Evolutionary conservation across 2,888 invertebrate species (phyloP).

Genomic region (Axea sp.): DNA sequence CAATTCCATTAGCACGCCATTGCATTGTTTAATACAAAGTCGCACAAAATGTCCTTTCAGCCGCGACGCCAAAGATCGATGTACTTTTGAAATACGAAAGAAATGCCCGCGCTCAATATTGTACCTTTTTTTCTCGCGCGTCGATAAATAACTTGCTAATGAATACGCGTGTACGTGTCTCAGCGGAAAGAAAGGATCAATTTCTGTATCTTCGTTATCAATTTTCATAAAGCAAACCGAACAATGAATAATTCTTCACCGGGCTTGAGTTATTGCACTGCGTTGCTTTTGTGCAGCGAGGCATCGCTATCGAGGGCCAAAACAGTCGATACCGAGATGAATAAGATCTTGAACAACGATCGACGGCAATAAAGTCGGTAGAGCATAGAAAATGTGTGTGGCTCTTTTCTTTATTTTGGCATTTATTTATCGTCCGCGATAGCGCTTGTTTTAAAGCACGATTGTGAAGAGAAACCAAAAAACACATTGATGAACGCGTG

Average conservation of each 20-base stretch:
- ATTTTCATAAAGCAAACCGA: background rate
- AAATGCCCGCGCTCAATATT: no score
- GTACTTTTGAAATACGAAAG: no score
- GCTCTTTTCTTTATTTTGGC: slow-evolving; percentile 24
- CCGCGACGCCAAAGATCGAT: no score
- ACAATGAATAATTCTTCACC: slow-evolving; percentile 1
- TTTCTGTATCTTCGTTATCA: no score
- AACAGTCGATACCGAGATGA: slow-evolving; percentile 12
- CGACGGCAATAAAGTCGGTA: slow-evolving; percentile 14
- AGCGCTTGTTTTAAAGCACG: slow-evolving; percentile 35
- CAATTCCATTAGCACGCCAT: no score
- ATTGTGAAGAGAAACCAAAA: slow-evolving; percentile 16
- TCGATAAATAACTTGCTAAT: no score
- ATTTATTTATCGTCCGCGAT: slow-evolving; percentile 24
- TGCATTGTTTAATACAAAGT: no score
- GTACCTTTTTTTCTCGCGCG: no score
- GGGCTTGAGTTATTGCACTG: background rate
- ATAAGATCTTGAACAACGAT: slow-evolving; percentile 6
- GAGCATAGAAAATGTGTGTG: slow-evolving; percentile 4
- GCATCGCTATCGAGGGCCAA: background rate
- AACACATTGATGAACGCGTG: slow-evolving; percentile 10
- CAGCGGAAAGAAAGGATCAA: no score
- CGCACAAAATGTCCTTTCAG: no score
- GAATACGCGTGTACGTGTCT: no score
- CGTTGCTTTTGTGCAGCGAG: background rate